Base-by-base conservation (phyloP, 1,140 invertebrate genomes). In the Platyura marginata region DNA sequence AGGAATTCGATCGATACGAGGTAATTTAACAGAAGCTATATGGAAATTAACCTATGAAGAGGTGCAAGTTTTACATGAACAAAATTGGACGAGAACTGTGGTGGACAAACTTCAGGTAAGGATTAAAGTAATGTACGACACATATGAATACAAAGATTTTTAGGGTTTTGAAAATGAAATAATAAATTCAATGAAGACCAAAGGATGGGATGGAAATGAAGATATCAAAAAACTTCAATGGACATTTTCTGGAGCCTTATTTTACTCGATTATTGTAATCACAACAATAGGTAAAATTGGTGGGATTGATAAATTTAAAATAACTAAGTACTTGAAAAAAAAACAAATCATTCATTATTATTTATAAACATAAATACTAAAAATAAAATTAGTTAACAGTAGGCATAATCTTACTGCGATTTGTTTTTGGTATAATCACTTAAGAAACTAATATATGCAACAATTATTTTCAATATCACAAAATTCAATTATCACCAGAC, bases 261-360 rank as follows among this genome's bases (percentile, higher is more conserved):
- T 96, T 62, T 98, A 97, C 64, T 94, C 88, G 45, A 88, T 97
- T 50, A 95, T 96, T 51, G 90, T 96, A 38, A 95, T 95, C 53
- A 95, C 91, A 1, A 95, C 90, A 18, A 95, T 94, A 42, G 91
- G 91, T 92, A 58, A n/a, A n/a, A n/a, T n/a, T n/a, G n/a, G n/a
- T n/a, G n/a, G n/a, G n/a, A n/a, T n/a, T n/a, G n/a, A n/a, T n/a
- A n/a, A n/a, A n/a, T n/a, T n/a, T n/a, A n/a, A n/a, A n/a, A n/a
- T n/a, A n/a, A n/a, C n/a, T n/a, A n/a, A n/a, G n/a, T n/a, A n/a
- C n/a, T n/a, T n/a, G n/a, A n/a, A n/a, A n/a, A n/a, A n/a, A n/a
- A n/a, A n/a, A n/a, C n/a, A n/a, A n/a, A n/a, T n/a, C n/a, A n/a
- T n/a, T n/a, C n/a, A n/a, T n/a, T n/a, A n/a, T n/a, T n/a, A n/a